Base-by-base conservation (phyloP, 2,888 invertebrate species). In the Cheilosia scutellata region DNA sequence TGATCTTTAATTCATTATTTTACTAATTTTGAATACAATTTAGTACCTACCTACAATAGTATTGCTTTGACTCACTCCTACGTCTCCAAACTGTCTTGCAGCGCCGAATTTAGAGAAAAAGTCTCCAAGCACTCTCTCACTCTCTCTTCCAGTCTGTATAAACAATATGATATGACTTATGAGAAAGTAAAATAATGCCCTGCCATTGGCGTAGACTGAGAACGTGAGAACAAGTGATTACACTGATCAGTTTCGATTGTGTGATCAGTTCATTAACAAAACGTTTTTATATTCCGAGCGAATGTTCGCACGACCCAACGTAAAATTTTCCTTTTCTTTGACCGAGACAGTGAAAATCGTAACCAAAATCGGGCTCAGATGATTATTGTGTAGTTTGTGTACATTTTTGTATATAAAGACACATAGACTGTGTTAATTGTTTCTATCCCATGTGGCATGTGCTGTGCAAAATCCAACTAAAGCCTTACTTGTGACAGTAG, bases 241-340 rank as follows among this genome's bases (percentile, higher is more conserved):
- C 27, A 47, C 37, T 49, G 80, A 80, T 68, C 70, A 66, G 76
- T 65, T 63, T 57, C 31, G 16, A 74, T 63, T 70, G 57, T 65
- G 37, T 3, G 29, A 29, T 29, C 53, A 44, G 74, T 51, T 74
- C 63, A 40, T 68, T 57, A 33, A 40, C 20, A 42, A 68, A 58
- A 58, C 20, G 11, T 27, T 53, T 31, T 40, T 62, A 62, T 66
- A 40, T 31, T 66, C 29, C 47, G 3, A 25, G 60, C 16, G 6
- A 29, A 65, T 58, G 16, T 57, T 72, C 55, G 7, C 25, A 44
- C n/a, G 57, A 70, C 37, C 58, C 42, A 58, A 60, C 70, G 63
- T 42, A n/a, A 25, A 29, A 40, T 68, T 80, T 55, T 55, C 16
- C 4, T 31, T 31, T 53, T 47, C 76, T 7, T 44, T 42, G 55